Evolutionary conservation across 92 coral and sea anemone genomes (phyloP), one percentile per base, ranked within the genome.

Genomic region (Parazoanthus atlanticus): DNA sequence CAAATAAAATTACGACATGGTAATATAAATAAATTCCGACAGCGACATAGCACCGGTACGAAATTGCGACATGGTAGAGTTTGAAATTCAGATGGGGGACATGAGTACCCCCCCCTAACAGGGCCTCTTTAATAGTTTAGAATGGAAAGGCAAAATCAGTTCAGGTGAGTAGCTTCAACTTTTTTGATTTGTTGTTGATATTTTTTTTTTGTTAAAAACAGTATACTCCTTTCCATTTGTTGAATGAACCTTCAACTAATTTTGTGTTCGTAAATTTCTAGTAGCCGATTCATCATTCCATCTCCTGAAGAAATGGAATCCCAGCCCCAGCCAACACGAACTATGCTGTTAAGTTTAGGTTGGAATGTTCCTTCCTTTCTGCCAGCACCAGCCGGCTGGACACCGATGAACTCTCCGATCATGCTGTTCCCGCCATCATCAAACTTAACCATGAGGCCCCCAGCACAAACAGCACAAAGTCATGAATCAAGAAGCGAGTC

Each of bases 261-360:
- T 79, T 49, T 6, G 69, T 9, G 26, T 16, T 79, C 21, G 40
- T 79, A 5, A 47, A 79, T 78, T 78, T 78, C 40, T 79, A 79
- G 69, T 29, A 49, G 67, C 25, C 38, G 41, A 79, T 79, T 79
- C 83, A 79, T 29, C 83, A 79, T 79, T 79, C 82, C 82, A 79
- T 79, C 82, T 47, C 82, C 82, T 52, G 67, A 26, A 79, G 82
- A 79, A 79, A 79, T 79, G 69, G 83, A 79, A 79, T 79, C 69
- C 41, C 67, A 49, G 26, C 40, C 40, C 69, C 67, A 79, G 38
- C 66, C 82, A 46, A 28, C 83, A 79, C 69, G 67, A 13, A 21
- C 69, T 79, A 28, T n/a, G 36, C 82, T 79, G 83, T 79, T 79
- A 47, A 47, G 38, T 25, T 79, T 67, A 41, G n/a, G 38, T 49